A percentile compares a stretch with the other conserved stretches of the same genome.
Conservation (phyloP, 1,140 invertebrate species). For the Brachystomella parvula region DNA sequence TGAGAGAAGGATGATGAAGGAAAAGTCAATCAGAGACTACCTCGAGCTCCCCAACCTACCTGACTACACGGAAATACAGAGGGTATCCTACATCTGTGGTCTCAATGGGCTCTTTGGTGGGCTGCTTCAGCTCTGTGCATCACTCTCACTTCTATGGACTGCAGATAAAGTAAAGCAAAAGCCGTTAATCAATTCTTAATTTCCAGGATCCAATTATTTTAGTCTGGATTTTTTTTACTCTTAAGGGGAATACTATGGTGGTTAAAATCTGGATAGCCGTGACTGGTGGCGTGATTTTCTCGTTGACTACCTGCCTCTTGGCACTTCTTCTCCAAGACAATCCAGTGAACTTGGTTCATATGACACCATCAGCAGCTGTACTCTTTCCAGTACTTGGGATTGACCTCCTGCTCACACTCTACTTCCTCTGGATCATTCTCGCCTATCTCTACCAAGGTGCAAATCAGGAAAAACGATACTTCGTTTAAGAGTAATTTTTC, state of each 20-base stretch:
- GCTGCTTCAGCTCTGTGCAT: background rate
- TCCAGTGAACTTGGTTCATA: background rate
- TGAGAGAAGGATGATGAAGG: background rate
- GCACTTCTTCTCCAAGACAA: slow-evolving; percentile 4
- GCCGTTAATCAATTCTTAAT: background rate
- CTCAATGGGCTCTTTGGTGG: background rate
- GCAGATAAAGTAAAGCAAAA: background rate
- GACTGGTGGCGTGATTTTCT: background rate
- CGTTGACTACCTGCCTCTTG: background rate
- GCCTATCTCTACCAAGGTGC: background rate
- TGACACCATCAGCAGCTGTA: background rate
- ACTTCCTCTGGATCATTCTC: slow-evolving; percentile 12
- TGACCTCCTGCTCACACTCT: background rate
- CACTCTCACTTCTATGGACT: background rate
- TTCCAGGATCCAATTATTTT: background rate
- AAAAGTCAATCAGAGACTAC: slow-evolving; percentile 3
- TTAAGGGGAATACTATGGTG: background rate
- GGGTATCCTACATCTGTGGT: slow-evolving; percentile 9
- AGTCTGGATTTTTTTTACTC: background rate
- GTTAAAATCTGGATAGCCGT: slow-evolving; percentile 6
- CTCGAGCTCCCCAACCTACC: slow-evolving; percentile 6
- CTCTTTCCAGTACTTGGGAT: background rate
- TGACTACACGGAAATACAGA: slow-evolving; percentile 1
- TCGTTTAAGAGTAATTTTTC: background rate
- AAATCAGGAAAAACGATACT: background rate